Evolutionary conservation across 1,140 invertebrate genomes (phyloP).

Genomic region (Ostrea edulis): DNA sequence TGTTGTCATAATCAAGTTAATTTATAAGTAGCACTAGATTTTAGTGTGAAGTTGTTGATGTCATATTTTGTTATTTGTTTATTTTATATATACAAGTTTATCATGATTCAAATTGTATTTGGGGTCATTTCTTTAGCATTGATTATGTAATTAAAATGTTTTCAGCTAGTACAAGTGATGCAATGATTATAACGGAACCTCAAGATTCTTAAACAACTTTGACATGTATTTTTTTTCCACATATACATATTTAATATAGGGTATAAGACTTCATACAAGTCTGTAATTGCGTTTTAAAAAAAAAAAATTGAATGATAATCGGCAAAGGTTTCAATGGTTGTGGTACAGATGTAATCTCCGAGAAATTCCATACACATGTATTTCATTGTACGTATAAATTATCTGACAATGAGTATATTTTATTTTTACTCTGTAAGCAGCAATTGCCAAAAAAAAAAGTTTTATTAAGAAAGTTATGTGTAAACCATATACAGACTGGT

Average conservation of each 20-base stretch:
- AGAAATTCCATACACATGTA: too few species aligned
- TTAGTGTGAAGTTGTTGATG: constrained; percentile 23
- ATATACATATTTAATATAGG: not conserved
- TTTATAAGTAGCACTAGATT: constrained; percentile 14
- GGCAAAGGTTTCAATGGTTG: too few species aligned
- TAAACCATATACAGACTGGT: too few species aligned
- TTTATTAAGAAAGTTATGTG: too few species aligned
- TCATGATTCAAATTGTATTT: not conserved
- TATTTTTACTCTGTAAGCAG: too few species aligned
- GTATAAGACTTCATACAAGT: too few species aligned
- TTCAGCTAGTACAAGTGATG: not conserved
- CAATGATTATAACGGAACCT: not conserved
- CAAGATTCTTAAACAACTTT: not conserved
- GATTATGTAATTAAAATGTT: not conserved
- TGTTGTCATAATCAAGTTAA: not conserved
- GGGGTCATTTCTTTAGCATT: not conserved
- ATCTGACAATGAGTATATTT: too few species aligned
- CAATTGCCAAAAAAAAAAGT: too few species aligned
- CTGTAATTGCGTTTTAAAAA: too few species aligned
- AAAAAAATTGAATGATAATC: not conserved
- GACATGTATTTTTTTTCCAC: not conserved
- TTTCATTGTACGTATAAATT: too few species aligned
- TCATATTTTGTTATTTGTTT: constrained; percentile 21
- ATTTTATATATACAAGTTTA: not conserved
- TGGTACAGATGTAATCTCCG: too few species aligned